phyloP scores from a whole-genome alignment of 2,888 invertebrate genomes.

The Harpalus rufipes region DNA sequence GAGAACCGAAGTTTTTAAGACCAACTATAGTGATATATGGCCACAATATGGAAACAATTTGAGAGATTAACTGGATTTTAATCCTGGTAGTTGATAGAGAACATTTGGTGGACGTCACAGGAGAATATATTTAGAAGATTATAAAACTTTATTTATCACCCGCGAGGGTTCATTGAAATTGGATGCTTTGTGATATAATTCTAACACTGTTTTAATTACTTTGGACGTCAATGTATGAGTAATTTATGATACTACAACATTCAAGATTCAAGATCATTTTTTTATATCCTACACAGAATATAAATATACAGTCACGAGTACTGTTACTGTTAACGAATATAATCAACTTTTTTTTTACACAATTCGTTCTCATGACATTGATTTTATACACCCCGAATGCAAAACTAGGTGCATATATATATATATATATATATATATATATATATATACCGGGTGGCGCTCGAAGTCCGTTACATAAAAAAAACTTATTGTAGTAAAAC shows the following conservation, averaged over 20 bases:
- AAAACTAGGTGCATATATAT: too few relatives aligned
- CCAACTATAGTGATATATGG: conserved; percentile 10
- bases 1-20: background rate
- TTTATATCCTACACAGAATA: too few relatives aligned
- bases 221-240: background rate
- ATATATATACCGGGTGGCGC: too few relatives aligned
- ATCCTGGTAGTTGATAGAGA: conserved; percentile 10
- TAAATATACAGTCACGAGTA: too few relatives aligned
- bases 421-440: too few relatives aligned
- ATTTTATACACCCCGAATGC: too few relatives aligned
- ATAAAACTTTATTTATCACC: background rate
- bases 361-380: too few relatives aligned
- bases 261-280: background rate
- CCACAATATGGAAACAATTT: conserved; percentile 28
- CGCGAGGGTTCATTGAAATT: conserved; percentile 5
- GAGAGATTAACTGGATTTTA: conserved; percentile 26
- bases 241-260: background rate
- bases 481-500: too few relatives aligned
- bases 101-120: conserved; percentile 11
- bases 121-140: conserved; percentile 3
- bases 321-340: too few relatives aligned
- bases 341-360: too few relatives aligned
- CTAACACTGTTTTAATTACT: background rate
- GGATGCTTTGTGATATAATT: background rate
- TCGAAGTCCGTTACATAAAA: too few relatives aligned